Evolutionary conservation across 2,797 vertebrate genomes (phyloP), one percentile per base, ranked within the genome.

Genomic region (Gorsachius magnificus): DNA sequence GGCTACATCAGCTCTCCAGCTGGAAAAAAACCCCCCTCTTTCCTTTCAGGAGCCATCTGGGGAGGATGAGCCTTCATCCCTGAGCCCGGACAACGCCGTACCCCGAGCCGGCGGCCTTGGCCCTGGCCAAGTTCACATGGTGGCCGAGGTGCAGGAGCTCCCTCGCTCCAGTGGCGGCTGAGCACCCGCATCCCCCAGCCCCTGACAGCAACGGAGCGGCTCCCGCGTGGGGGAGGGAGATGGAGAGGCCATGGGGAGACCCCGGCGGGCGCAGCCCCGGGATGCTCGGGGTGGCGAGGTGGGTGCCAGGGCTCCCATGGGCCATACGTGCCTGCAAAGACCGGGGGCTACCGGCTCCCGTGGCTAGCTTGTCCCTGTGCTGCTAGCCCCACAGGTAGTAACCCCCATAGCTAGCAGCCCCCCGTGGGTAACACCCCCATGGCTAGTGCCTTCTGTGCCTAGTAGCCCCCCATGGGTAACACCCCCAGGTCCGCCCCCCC

Each of bases 401-500:
- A 19, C 18, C 26, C 58, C 70, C 53, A 24, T 8, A 11, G 58
- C 36, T 15, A n/a, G 14, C 28, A 16, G 24, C 38, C 19, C 35
- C n/a, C 43, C 16, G 3, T 4, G 28, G 13, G 10, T 8, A 25
- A 6, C 45, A 69, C 17, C n/a, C 31, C 57, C 24, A 12, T 0
- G 71, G 87, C 48, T 7, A 7, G 31, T 0, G 36, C 3, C 8
- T 33, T 16, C 16, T 24, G 45, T 7, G 35, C 54, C 72, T 31
- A 41, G 3, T 4, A n/a, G 51, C 17, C 57, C 51, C 13, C 41
- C 36, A 6, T 0, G 19, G 28, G 7, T 31, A 63, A 5, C 0
- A 31, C 11, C 36, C 36, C 36, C 36, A 38, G 8, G n/a, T n/a
- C n/a, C n/a, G n/a, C n/a, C 17, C 57, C 51, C 13, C 41, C 36